These are phyloP conservation scores for Melanogrammus aeglefinus DNA, from an alignment of 2,797 vertebrate genomes.

Conservation along the genomic window DNA sequence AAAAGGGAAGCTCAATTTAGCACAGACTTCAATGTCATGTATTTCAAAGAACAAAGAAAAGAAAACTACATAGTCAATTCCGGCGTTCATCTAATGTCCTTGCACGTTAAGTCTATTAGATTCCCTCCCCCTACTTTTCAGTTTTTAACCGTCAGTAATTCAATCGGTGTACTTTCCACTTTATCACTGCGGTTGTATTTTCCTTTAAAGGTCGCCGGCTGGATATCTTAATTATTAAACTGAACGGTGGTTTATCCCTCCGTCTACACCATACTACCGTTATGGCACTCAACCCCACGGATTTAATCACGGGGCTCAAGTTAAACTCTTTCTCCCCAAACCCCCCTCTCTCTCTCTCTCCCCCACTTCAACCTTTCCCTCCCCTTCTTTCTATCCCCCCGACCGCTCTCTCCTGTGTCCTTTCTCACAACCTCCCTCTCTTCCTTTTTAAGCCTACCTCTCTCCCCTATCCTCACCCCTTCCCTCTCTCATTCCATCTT, in stretches of 20 bases:
- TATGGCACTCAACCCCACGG: not conserved
- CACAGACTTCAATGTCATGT: not conserved
- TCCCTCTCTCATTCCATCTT: not conserved
- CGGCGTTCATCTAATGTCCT: not conserved
- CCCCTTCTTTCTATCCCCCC: too few relatives aligned
- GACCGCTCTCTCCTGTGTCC: too few relatives aligned
- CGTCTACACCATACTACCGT: not conserved
- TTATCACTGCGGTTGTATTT: not conserved
- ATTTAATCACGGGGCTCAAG: not conserved
- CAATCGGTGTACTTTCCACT: not conserved
- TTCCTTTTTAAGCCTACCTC: not conserved
- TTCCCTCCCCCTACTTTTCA: constrained; percentile 1
- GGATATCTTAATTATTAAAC: not conserved
- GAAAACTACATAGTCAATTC: not conserved
- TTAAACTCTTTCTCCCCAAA: not conserved
- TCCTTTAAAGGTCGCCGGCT: constrained; percentile 7
- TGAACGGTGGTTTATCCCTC: constrained; percentile 1
- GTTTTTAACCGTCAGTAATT: not conserved
- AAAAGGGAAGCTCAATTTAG: constrained; percentile 2
- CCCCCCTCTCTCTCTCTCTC: not conserved
- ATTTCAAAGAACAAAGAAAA: not conserved
- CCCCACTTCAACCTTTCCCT: too few relatives aligned
- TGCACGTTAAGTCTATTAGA: not conserved
- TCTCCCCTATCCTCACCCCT: not conserved
- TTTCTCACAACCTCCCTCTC: not conserved